These are phyloP conservation scores for Dipodomys stephensi DNA, from an alignment of 2,113 vertebrate genomes.

Conservation along the genomic window DNA sequence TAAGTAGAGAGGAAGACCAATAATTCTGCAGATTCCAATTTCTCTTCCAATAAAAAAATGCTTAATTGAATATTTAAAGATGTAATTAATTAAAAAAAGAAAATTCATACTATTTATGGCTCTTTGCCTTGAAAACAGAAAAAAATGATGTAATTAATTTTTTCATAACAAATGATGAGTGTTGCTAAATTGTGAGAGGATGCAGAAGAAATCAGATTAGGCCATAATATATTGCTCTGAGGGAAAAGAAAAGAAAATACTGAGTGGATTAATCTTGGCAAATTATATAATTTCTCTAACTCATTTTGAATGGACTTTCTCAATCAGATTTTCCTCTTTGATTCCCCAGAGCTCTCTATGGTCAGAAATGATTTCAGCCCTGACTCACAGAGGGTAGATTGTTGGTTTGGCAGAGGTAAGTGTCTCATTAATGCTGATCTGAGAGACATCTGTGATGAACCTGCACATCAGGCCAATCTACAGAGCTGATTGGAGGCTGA, in stretches of 20 bases:
- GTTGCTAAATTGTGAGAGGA: background rate
- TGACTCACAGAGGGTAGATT: background rate
- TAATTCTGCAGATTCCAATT: background rate
- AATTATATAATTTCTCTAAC: slow-evolving; percentile 67
- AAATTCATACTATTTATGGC: too few relatives aligned
- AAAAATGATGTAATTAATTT: slow-evolving; percentile 5
- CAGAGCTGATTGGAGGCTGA: background rate
- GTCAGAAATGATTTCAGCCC: background rate
- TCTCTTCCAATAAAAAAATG: slow-evolving; percentile 27
- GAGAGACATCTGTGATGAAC: slow-evolving; percentile 18
- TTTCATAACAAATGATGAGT: background rate
- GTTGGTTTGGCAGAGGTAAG: slow-evolving; percentile 27
- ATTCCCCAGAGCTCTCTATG: slow-evolving; percentile 1
- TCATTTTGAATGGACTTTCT: slow-evolving; percentile 64
- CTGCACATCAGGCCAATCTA: background rate
- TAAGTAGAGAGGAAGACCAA: slow-evolving; percentile 24
- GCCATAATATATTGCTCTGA: background rate
- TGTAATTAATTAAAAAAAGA: background rate
- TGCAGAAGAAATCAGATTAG: background rate
- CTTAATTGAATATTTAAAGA: background rate
- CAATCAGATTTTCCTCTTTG: slow-evolving; percentile 62
- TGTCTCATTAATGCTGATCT: slow-evolving; percentile 21
- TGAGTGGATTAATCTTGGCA: slow-evolving; percentile 65
- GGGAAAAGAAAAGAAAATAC: background rate
- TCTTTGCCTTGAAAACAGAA: too few relatives aligned